Evolutionary conservation across 1,140 invertebrate species (phyloP), one percentile per base, ranked within the genome.

Genomic region (Bradynema listronoti): DNA sequence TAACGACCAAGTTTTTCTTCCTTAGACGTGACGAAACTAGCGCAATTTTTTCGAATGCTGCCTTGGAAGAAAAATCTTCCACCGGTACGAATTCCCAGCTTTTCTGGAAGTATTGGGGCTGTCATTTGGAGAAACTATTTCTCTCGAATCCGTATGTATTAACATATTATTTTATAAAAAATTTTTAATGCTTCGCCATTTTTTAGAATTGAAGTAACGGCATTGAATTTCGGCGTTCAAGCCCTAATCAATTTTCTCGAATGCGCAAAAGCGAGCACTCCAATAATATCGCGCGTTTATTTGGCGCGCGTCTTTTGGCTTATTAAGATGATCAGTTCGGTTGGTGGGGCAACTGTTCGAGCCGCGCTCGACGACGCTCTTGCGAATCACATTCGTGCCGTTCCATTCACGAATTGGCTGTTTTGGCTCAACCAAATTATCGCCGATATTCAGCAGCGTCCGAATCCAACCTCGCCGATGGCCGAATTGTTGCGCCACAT

Each of bases 341-440:
- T 34, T 62, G 59, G 59, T 14, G 33, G n/a, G 39, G 2, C 19
- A 55, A 27, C 19, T 65, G 25, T 33, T 56, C 19, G 14, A 19
- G 14, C 6, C 62, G 25, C n/a, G n/a, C 25, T 71, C 22, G 69
- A 67, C 25, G 55, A 49, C 32, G 16, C 66, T n/a, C 34, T 67
- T 16, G 16, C 36, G 22, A 45, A 39, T 14, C 36, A 67, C 50
- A 45, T 42, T 24, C 32, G 22, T 11, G 47, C 36, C 19, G 49
- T 67, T 19, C 65, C 47, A 14, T 46, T 61, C 1, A 29, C 57
- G 14, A 67, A 65, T 56, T 67, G 65, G 65, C 29, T 71, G 5
- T 67, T 67, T 42, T 67, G 65, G 65, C 19, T 71, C 5, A 61
- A 67, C 27, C 36, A 73, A 32, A 62, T 67, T 24, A 22, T 71